Evolutionary conservation across 2,113 vertebrate species (phyloP).

Genomic region (Ivindomyrus marchei): DNA sequence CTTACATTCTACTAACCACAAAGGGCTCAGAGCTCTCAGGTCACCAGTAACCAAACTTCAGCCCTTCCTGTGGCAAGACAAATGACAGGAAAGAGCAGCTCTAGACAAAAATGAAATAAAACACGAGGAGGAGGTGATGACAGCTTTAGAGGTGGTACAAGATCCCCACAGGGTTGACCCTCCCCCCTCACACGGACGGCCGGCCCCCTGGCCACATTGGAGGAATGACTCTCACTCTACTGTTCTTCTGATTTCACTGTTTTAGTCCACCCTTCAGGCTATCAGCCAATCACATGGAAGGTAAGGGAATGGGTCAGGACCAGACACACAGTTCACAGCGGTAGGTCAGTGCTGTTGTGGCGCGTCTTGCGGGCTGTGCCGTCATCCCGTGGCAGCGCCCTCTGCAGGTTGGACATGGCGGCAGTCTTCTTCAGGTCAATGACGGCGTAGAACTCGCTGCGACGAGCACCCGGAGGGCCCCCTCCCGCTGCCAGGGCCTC

Average conservation of each 20-base stretch:
- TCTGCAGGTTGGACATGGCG: slow-evolving; percentile 96
- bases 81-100: not conserved
- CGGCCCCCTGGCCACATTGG: not conserved
- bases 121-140: not conserved
- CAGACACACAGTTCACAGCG: slow-evolving; percentile 66
- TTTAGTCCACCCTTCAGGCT: not conserved
- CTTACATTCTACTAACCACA: not conserved
- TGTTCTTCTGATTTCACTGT: not conserved
- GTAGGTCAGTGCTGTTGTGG: slow-evolving; percentile 99
- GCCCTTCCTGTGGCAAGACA: not conserved
- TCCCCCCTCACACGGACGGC: not conserved
- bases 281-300: slow-evolving; percentile 1
- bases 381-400: slow-evolving; percentile 90
- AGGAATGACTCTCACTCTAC: not conserved
- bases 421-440: slow-evolving; percentile 97
- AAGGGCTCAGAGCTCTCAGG: not conserved
- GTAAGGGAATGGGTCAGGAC: not conserved
- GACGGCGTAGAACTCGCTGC: slow-evolving; percentile 86
- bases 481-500: slow-evolving; percentile 56
- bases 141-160: not conserved
- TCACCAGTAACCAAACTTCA: not conserved
- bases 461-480: slow-evolving; percentile 56
- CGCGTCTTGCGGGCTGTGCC: slow-evolving; percentile 94
- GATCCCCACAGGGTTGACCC: not conserved
- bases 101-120: not conserved